Conservation (phyloP, 2,888 invertebrate species). For the Andrena haemorrhoa region DNA sequence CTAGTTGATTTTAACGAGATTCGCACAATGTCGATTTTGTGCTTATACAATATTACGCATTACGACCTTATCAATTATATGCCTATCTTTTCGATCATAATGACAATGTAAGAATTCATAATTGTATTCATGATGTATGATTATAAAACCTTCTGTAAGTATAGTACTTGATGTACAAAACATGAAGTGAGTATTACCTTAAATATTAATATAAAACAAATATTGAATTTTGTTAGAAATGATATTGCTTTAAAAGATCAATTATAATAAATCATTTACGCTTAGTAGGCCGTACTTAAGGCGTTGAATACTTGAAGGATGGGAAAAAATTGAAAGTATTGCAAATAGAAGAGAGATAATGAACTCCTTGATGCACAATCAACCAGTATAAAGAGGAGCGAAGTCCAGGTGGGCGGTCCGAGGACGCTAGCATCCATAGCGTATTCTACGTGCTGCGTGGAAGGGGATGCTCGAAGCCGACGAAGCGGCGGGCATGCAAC, state of each 20-base stretch:
- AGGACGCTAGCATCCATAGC: no score
- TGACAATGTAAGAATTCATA: background rate
- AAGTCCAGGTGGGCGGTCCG: no score
- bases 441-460: no score
- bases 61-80: background rate
- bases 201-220: constrained; percentile 13
- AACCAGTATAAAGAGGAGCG: no score
- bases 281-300: background rate
- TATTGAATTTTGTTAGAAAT: background rate
- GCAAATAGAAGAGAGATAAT: background rate
- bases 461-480: no score
- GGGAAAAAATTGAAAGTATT: background rate
- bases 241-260: background rate
- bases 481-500: no score
- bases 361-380: no score
- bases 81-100: background rate
- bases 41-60: background rate
- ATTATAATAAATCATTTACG: constrained; percentile 1
- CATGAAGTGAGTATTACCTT: background rate
- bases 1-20: background rate
- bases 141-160: constrained; percentile 8
- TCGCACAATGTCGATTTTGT: background rate
- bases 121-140: background rate
- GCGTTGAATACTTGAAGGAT: constrained; percentile 2
- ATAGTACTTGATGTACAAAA: constrained; percentile 5